phyloP scores from a whole-genome alignment of 2,888 invertebrate genomes.

The Parnassius smintheus region DNA sequence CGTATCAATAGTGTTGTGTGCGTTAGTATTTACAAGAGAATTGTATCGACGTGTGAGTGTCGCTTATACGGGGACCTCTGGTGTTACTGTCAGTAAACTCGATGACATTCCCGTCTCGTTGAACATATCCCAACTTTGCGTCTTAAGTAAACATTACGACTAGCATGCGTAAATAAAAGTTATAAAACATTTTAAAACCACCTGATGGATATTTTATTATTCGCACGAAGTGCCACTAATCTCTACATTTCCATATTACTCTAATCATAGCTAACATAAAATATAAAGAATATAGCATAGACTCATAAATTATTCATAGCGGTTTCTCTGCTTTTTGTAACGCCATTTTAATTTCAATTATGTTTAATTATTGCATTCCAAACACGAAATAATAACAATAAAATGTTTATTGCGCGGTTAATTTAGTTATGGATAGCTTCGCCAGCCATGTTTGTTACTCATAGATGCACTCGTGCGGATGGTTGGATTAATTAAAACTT shows the following conservation, averaged over 20 bases:
- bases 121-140: too few species aligned
- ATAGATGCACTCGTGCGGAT: constrained; percentile 31
- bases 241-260: constrained; percentile 3
- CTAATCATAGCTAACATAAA: constrained; percentile 7
- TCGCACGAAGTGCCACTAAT: neutral
- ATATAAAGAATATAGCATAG: constrained; percentile 35
- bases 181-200: too few species aligned
- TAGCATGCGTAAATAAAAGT: too few species aligned
- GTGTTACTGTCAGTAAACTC: constrained; percentile 31
- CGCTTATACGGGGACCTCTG: constrained; percentile 48
- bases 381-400: constrained; percentile 50
- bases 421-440: constrained; percentile 16
- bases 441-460: constrained; percentile 6
- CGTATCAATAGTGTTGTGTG: constrained; percentile 61
- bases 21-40: constrained; percentile 43
- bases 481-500: constrained; percentile 36
- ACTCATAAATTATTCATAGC: constrained; percentile 54
- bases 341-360: constrained; percentile 52
- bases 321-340: constrained; percentile 45
- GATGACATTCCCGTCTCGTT: too few species aligned
- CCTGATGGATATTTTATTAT: neutral
- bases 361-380: constrained; percentile 52
- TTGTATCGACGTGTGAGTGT: constrained; percentile 46
- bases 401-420: constrained; percentile 30
- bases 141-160: too few species aligned